Conservation (phyloP, 2,888 invertebrate genomes). For the Teleiodes luculella region DNA sequence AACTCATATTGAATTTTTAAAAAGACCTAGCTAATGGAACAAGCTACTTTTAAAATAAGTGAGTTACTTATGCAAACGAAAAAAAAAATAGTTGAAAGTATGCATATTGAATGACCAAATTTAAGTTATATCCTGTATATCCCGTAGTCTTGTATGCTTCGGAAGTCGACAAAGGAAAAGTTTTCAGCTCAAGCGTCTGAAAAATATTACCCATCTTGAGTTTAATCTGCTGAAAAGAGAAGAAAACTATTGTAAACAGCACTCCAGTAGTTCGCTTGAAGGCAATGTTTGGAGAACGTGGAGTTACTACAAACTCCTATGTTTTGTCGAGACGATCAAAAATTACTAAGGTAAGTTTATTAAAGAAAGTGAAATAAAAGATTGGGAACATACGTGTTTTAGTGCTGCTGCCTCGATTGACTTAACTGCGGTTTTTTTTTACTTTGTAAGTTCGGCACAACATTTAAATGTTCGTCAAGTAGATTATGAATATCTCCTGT, state of each 20-base stretch:
- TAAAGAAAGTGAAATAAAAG: too few relatives aligned
- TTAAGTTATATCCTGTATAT: not conserved
- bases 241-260: constrained; percentile 64
- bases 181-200: constrained; percentile 60
- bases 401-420: too few relatives aligned
- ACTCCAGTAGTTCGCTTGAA: constrained; percentile 39
- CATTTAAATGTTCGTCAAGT: too few relatives aligned
- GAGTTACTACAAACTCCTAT: constrained; percentile 1
- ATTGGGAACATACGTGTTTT: too few relatives aligned
- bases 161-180: constrained; percentile 49
- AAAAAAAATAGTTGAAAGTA: too few relatives aligned
- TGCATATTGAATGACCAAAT: not conserved
- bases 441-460: too few relatives aligned
- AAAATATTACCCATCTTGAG: constrained; percentile 71
- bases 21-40: too few relatives aligned
- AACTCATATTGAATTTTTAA: too few relatives aligned
- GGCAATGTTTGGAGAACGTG: constrained; percentile 30
- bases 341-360: not conserved
- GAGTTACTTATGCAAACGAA: too few relatives aligned
- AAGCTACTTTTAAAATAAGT: too few relatives aligned
- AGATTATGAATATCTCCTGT: too few relatives aligned
- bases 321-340: not conserved
- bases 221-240: constrained; percentile 69
- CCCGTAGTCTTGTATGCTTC: constrained; percentile 27
- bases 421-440: too few relatives aligned